Evolutionary conservation across 2,888 invertebrate species (phyloP).

Genomic region (Drosophila siamana): DNA sequence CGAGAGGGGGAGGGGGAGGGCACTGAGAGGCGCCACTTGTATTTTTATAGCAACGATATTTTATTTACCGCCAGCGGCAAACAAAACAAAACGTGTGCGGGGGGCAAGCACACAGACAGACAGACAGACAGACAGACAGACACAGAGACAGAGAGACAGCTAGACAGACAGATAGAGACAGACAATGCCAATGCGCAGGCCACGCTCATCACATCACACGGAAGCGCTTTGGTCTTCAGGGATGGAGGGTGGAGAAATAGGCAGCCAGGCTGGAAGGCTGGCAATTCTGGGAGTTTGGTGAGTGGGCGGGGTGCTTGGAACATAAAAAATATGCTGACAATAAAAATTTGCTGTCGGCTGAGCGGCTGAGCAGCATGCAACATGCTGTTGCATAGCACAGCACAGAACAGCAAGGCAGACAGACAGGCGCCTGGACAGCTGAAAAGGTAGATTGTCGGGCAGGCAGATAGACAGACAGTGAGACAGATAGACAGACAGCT

Average conservation of each 20-base stretch:
- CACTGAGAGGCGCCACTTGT: slow-evolving; percentile 40
- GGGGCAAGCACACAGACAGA: not conserved
- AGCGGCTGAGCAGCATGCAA: slow-evolving; percentile 75
- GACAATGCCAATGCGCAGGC: slow-evolving; percentile 74
- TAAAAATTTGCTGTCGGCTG: slow-evolving; percentile 73
- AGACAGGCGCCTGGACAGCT: slow-evolving; percentile 21
- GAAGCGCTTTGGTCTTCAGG: slow-evolving; percentile 35
- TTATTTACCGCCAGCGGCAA: slow-evolving; percentile 82
- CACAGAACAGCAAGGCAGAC: slow-evolving; percentile 25
- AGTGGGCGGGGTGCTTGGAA: slow-evolving; percentile 57
- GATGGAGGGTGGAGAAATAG: not conserved
- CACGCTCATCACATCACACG: slow-evolving; percentile 69
- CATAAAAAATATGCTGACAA: slow-evolving; percentile 80
- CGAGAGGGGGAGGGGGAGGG: not conserved
- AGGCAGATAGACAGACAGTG: not conserved
- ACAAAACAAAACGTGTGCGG: slow-evolving; percentile 47
- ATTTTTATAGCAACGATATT: slow-evolving; percentile 73
- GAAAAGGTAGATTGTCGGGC: slow-evolving; percentile 6
- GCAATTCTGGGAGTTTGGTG: not conserved
- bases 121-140: not conserved
- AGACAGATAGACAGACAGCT: slow-evolving; percentile 19
- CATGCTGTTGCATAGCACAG: slow-evolving; percentile 70
- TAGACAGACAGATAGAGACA: slow-evolving; percentile 45
- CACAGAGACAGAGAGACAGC: slow-evolving; percentile 13
- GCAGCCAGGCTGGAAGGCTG: not conserved